A percentile compares a stretch with the other conserved stretches of the same genome.
These are phyloP conservation scores for Trochalopteron elliotii DNA, from an alignment of 2,113 vertebrate species.

Conservation along the genomic window DNA sequence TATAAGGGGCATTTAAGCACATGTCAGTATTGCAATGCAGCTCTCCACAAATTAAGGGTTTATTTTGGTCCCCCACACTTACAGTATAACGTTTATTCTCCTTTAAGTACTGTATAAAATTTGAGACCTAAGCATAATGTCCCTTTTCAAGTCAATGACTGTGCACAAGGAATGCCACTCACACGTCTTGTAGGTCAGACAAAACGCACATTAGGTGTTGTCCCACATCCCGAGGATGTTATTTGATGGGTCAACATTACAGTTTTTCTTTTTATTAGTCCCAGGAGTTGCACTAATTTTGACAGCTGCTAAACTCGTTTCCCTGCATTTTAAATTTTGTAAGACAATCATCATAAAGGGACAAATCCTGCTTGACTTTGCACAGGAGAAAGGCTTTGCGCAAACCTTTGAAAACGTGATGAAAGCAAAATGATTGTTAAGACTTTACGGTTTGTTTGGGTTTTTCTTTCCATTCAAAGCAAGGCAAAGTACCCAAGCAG, in stretches of 20 bases:
- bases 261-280: constrained; percentile 53
- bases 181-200: not conserved
- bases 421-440: constrained; percentile 22
- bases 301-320: constrained; percentile 56
- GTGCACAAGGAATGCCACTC: not conserved
- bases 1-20: not conserved
- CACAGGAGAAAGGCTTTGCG: not conserved
- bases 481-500: not conserved
- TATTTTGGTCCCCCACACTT: not conserved
- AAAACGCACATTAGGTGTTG: constrained; percentile 42
- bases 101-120: not conserved
- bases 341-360: not conserved
- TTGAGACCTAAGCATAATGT: not conserved
- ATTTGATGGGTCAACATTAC: constrained; percentile 28
- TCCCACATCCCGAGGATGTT: constrained; percentile 57
- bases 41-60: not conserved
- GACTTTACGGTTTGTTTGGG: constrained; percentile 42
- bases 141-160: not conserved
- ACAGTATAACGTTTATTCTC: not conserved
- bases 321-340: constrained; percentile 18
- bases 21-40: not conserved
- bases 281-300: constrained; percentile 51
- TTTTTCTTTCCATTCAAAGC: constrained; percentile 19
- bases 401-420: not conserved
- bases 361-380: not conserved